A percentile compares a stretch with the other conserved stretches of the same genome.
Evolutionary conservation across 2,888 invertebrate species (phyloP).

Genomic region (Dendrolimus pini): DNA sequence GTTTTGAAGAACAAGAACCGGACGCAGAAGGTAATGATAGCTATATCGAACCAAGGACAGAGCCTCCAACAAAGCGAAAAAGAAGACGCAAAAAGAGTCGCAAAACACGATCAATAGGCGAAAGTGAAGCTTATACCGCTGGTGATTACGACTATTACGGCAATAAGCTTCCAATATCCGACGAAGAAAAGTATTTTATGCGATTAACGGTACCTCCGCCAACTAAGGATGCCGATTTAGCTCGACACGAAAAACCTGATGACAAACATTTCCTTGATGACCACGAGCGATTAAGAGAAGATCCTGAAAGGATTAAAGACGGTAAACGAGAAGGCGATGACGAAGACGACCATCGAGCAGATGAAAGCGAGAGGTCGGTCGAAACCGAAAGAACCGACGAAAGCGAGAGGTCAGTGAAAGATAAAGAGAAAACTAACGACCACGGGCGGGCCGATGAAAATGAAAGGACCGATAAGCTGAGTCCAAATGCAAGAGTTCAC

Average conservation of each 20-base stretch:
- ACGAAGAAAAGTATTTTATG: conserved; percentile 50
- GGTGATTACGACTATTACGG: conserved; percentile 62
- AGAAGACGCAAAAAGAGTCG: conserved; percentile 49
- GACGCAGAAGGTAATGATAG: conserved; percentile 47
- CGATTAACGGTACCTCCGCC: conserved; percentile 49
- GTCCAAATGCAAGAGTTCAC: conserved; percentile 47
- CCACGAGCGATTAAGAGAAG: conserved; percentile 46
- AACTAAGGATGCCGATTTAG: conserved; percentile 48
- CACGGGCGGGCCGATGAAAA: conserved; percentile 23
- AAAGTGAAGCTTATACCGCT: conserved; percentile 32
- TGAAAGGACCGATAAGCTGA: conserved; percentile 34
- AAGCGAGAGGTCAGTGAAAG: conserved; percentile 28
- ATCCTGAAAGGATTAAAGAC: conserved; percentile 27
- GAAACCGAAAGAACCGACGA: conserved; percentile 25
- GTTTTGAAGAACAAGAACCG: conserved; percentile 13
- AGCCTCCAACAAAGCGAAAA: conserved; percentile 36
- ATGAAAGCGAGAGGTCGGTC: conserved; percentile 18
- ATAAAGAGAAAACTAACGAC: conserved; percentile 26
- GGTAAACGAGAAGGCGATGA: conserved; percentile 15
- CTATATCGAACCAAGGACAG: conserved; percentile 31
- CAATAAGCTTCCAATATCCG: conserved; percentile 44
- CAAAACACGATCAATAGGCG: conserved; percentile 33
- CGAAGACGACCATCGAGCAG: conserved; percentile 18
- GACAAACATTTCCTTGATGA: conserved; percentile 45
- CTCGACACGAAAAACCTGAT: conserved; percentile 37